These are phyloP conservation scores for Imbricaverruca yamaguchii DNA, from an alignment of 2,888 invertebrate genomes.

Conservation along the genomic window DNA sequence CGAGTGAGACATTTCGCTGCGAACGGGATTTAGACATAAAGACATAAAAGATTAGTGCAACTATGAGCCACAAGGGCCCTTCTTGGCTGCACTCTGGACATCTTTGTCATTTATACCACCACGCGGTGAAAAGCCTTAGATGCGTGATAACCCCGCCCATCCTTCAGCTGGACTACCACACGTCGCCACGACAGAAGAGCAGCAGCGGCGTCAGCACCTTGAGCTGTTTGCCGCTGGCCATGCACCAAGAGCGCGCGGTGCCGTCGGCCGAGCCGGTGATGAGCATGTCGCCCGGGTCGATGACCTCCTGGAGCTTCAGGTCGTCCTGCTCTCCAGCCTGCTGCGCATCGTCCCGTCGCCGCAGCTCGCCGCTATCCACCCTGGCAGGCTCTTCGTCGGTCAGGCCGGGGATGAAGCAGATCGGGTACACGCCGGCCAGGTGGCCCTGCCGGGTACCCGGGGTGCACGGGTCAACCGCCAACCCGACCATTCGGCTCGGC, in stretches of 20 bases:
- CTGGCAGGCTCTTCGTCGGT: neutral
- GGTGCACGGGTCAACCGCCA: too few relatives aligned
- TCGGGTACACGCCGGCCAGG: slow-evolving; percentile 45
- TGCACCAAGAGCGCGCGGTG: slow-evolving; percentile 44
- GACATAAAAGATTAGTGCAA: too few relatives aligned
- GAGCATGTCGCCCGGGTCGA: slow-evolving; percentile 39
- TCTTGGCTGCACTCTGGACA: too few relatives aligned
- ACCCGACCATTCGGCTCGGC: too few relatives aligned
- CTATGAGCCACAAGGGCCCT: too few relatives aligned
- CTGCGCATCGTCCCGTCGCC: slow-evolving; percentile 36
- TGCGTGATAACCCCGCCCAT: too few relatives aligned
- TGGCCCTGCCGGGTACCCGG: slow-evolving; percentile 39
- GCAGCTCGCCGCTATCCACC: neutral
- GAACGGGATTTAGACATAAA: too few relatives aligned
- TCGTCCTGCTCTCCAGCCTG: neutral
- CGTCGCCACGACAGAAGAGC: too few relatives aligned
- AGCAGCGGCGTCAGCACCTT: slow-evolving; percentile 30
- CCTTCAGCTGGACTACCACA: neutral
- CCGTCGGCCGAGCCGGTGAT: slow-evolving; percentile 46
- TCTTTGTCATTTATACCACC: too few relatives aligned
- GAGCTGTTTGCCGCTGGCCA: slow-evolving; percentile 42
- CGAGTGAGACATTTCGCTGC: too few relatives aligned
- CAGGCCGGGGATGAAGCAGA: slow-evolving; percentile 44
- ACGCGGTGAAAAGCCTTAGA: too few relatives aligned
- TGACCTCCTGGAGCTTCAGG: neutral